Conservation (phyloP, 2,888 invertebrate species). For the Clistopyga incitator region DNA sequence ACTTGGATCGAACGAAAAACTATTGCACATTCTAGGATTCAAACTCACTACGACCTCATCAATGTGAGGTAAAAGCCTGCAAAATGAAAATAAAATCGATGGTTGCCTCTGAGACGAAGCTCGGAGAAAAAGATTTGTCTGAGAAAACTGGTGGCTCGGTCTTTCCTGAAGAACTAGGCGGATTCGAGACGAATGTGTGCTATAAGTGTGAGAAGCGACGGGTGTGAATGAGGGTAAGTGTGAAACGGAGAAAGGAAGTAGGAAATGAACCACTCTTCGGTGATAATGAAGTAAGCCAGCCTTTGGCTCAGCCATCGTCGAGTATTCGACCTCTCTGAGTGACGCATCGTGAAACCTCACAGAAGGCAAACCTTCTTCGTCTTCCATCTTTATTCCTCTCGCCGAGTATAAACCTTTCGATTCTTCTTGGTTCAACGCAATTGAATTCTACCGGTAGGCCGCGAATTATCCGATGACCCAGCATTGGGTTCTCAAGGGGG, state of each 20-base stretch:
- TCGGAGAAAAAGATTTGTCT: slow-evolving; percentile 1
- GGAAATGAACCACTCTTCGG: slow-evolving; percentile 62
- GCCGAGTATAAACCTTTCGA: slow-evolving; percentile 45
- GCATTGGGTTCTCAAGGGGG: slow-evolving; percentile 17
- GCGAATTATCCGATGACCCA: slow-evolving; percentile 45
- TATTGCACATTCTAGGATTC: not conserved
- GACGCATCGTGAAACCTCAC: slow-evolving; percentile 35
- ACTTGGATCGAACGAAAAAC: too few relatives aligned
- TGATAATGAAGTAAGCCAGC: slow-evolving; percentile 64
- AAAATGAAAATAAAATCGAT: not conserved
- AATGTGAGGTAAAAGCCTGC: not conserved
- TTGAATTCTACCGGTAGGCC: slow-evolving; percentile 52
- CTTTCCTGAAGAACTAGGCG: slow-evolving; percentile 38
- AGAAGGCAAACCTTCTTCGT: slow-evolving; percentile 13
- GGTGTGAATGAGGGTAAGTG: slow-evolving; percentile 22
- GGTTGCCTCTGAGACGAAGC: not conserved
- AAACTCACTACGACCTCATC: not conserved
- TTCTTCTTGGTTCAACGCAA: slow-evolving; percentile 55
- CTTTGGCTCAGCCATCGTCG: slow-evolving; percentile 25
- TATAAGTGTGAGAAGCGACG: slow-evolving; percentile 30
- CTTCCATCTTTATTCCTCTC: slow-evolving; percentile 46
- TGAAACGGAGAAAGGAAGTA: slow-evolving; percentile 35
- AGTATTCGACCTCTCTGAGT: slow-evolving; percentile 40
- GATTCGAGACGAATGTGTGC: slow-evolving; percentile 41
- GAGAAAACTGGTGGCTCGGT: not conserved